These are phyloP conservation scores for Maconellicoccus hirsutus DNA, from an alignment of 1,140 invertebrate genomes.

Conservation along the genomic window DNA sequence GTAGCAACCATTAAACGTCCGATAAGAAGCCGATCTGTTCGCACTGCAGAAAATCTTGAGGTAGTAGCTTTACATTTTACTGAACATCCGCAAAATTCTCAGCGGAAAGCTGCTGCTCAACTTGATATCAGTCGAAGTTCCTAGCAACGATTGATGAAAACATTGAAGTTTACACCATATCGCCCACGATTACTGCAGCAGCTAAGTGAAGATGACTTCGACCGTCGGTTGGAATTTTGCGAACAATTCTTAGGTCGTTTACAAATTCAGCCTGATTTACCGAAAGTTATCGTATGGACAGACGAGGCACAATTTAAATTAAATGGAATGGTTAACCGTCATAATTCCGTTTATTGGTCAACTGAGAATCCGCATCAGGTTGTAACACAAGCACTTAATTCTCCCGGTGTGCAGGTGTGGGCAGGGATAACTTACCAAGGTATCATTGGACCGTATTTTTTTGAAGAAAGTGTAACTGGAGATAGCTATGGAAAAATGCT, in stretches of 20 bases:
- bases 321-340: constrained; percentile 34
- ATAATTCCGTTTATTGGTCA: constrained; percentile 27
- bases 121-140: not conserved
- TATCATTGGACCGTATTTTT: constrained; percentile 33
- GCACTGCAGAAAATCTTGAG: no score
- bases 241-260: constrained; percentile 6
- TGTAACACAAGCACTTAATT: no score
- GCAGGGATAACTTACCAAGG: constrained; percentile 27
- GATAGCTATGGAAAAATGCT: constrained; percentile 31
- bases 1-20: no score
- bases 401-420: constrained; percentile 21
- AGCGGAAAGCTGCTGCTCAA: not conserved
- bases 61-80: constrained; percentile 7
- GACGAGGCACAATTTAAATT: constrained; percentile 34
- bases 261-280: not conserved
- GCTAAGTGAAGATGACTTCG: constrained; percentile 25
- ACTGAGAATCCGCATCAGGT: constrained; percentile 21
- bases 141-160: not conserved
- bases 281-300: constrained; percentile 17
- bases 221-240: constrained; percentile 24
- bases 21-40: not conserved
- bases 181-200: constrained; percentile 23
- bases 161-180: not conserved
- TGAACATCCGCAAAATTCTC: not conserved
- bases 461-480: constrained; percentile 29